These are phyloP conservation scores for Petrocephalus microphthalmus DNA, from an alignment of 2,113 vertebrate species.

Conservation along the genomic window DNA sequence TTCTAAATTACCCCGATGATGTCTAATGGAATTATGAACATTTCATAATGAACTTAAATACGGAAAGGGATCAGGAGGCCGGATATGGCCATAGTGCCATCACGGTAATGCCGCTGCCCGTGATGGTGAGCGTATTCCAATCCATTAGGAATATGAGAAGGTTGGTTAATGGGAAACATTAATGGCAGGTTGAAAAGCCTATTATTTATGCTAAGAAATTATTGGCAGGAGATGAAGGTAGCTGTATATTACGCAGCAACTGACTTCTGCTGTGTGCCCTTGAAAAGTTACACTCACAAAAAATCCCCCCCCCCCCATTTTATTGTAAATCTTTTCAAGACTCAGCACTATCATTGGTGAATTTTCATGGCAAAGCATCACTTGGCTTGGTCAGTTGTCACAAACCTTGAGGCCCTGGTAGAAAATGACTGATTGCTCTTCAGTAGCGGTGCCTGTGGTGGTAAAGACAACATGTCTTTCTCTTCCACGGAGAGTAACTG, in stretches of 20 bases:
- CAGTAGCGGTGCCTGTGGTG: constrained; percentile 36
- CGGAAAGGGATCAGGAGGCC: constrained; percentile 14
- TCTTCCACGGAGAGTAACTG: constrained; percentile 47
- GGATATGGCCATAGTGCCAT: background rate
- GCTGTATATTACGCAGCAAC: background rate
- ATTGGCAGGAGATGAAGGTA: constrained; percentile 6
- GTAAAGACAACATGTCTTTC: constrained; percentile 49
- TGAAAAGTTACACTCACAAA: background rate
- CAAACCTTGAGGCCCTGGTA: constrained; percentile 46
- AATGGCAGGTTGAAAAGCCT: background rate
- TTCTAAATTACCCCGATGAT: constrained; percentile 9
- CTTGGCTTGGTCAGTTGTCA: background rate
- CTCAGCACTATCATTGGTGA: background rate
- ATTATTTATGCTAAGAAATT: constrained; percentile 13
- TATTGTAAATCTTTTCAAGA: background rate
- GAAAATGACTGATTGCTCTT: constrained; percentile 43
- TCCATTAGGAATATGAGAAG: background rate
- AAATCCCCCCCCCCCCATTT: background rate
- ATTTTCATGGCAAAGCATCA: background rate
- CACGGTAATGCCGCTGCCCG: background rate
- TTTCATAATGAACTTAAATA: constrained; percentile 14
- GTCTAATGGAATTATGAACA: constrained; percentile 7
- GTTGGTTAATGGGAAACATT: background rate
- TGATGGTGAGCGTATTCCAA: background rate
- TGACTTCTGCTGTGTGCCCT: background rate